Evolutionary conservation across 2,888 invertebrate species (phyloP).

Genomic region (Aphidius colemani): DNA sequence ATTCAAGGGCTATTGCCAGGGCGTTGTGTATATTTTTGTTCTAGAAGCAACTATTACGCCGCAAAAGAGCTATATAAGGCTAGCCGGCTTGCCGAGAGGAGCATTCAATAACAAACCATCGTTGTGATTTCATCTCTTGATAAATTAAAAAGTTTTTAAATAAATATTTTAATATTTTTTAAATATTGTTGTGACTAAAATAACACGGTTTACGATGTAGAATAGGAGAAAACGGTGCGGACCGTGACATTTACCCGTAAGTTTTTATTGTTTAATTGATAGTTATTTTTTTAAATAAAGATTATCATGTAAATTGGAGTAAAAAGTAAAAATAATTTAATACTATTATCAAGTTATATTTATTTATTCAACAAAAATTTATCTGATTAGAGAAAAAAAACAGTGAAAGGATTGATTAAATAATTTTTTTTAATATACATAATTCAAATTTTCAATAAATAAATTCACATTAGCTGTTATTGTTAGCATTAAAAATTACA

Average conservation of each 20-base stretch:
- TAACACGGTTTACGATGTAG: slow-evolving; percentile 52
- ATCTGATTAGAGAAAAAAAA: too few species aligned
- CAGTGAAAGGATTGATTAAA: too few species aligned
- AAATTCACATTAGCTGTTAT: too few species aligned
- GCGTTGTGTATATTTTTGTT: slow-evolving; percentile 24
- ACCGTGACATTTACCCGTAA: slow-evolving; percentile 55
- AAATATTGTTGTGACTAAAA: slow-evolving; percentile 40
- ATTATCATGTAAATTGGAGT: background rate
- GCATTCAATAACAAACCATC: slow-evolving; percentile 53
- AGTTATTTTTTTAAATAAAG: slow-evolving; percentile 1
- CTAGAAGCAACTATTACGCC: slow-evolving; percentile 29
- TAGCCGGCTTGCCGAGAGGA: slow-evolving; percentile 36
- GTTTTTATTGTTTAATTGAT: slow-evolving; percentile 35
- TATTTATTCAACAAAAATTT: too few species aligned
- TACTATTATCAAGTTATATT: too few species aligned
- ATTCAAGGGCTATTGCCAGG: slow-evolving; percentile 30
- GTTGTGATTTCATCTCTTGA: slow-evolving; percentile 43
- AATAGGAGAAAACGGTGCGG: slow-evolving; percentile 50
- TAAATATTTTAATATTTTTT: slow-evolving; percentile 35
- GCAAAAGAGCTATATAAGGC: slow-evolving; percentile 48
- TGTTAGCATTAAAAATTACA: too few species aligned
- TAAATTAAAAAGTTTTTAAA: slow-evolving; percentile 35
- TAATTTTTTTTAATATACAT: too few species aligned
- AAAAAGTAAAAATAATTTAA: background rate
- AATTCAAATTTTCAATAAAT: too few species aligned